Percentiles rank a stretch among this genome's conserved stretches.
Evolutionary conservation across 2,888 invertebrate genomes (phyloP).

Genomic region (Melipona beecheii): DNA sequence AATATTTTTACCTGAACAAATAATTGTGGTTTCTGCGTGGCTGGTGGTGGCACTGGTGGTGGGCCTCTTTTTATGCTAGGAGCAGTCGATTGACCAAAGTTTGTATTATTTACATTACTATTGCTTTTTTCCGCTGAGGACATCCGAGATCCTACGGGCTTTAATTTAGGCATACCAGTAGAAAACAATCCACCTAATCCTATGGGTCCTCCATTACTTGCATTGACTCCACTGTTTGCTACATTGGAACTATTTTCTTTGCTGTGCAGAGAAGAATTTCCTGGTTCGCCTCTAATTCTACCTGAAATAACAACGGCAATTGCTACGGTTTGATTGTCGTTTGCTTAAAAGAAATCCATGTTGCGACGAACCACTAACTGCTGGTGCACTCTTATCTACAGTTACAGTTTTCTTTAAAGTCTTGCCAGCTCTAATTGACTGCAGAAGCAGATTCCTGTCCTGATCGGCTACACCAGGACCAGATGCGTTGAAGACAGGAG

Average conservation of each 20-base stretch:
- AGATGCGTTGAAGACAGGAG: constrained; percentile 85
- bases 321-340: not conserved
- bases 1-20: constrained; percentile 81
- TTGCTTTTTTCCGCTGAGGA: constrained; percentile 74
- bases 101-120: constrained; percentile 68
- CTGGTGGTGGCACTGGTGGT: constrained; percentile 92
- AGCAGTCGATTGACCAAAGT: constrained; percentile 51
- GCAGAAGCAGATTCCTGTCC: constrained; percentile 89
- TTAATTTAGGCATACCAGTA: constrained; percentile 92
- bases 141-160: constrained; percentile 87
- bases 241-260: constrained; percentile 64
- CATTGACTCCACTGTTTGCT: constrained; percentile 63
- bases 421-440: constrained; percentile 93
- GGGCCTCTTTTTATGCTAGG: constrained; percentile 87
- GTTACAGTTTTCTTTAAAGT: constrained; percentile 94
- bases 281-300: constrained; percentile 79
- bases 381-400: constrained; percentile 95
- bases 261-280: constrained; percentile 76
- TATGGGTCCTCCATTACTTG: constrained; percentile 78
- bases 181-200: constrained; percentile 91
- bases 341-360: not conserved
- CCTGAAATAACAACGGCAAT: constrained; percentile 68
- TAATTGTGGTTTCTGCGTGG: constrained; percentile 88
- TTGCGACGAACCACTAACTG: constrained; percentile 87
- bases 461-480: constrained; percentile 84